These are phyloP conservation scores for Microtus ochrogaster DNA, from an alignment of 2,113 vertebrate species.

Conservation along the genomic window DNA sequence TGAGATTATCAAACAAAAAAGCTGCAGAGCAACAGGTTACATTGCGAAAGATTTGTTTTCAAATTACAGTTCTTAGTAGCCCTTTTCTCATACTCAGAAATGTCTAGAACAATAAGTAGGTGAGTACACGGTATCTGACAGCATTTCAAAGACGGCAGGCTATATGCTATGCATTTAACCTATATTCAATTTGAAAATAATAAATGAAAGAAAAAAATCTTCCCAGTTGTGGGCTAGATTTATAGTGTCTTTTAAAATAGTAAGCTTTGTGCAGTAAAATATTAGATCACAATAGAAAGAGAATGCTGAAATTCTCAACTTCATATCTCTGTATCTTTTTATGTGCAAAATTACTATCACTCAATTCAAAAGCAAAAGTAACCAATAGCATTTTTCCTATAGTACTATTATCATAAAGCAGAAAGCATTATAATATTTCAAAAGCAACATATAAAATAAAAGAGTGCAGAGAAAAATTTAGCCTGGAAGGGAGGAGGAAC, in stretches of 20 bases:
- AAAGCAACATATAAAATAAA: slow-evolving; percentile 47
- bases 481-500: slow-evolving; percentile 65
- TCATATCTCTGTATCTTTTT: slow-evolving; percentile 42
- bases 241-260: slow-evolving; percentile 77
- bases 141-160: slow-evolving; percentile 63
- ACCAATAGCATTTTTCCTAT: slow-evolving; percentile 62
- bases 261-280: slow-evolving; percentile 64
- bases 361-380: slow-evolving; percentile 61
- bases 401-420: slow-evolving; percentile 48
- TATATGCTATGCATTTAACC: slow-evolving; percentile 70
- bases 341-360: slow-evolving; percentile 40
- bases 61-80: slow-evolving; percentile 70
- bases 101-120: slow-evolving; percentile 63
- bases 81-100: slow-evolving; percentile 70
- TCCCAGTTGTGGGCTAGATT: slow-evolving; percentile 75
- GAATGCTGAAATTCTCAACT: slow-evolving; percentile 59
- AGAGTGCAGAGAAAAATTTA: background rate
- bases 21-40: slow-evolving; percentile 59
- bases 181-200: slow-evolving; percentile 70
- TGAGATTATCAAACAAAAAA: slow-evolving; percentile 66
- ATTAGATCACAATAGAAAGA: slow-evolving; percentile 51
- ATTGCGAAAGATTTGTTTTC: slow-evolving; percentile 63
- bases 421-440: slow-evolving; percentile 48
- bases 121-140: slow-evolving; percentile 61
- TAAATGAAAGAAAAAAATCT: slow-evolving; percentile 75